These are phyloP conservation scores for Sipha flava DNA, from an alignment of 1,140 invertebrate genomes.

Conservation along the genomic window DNA sequence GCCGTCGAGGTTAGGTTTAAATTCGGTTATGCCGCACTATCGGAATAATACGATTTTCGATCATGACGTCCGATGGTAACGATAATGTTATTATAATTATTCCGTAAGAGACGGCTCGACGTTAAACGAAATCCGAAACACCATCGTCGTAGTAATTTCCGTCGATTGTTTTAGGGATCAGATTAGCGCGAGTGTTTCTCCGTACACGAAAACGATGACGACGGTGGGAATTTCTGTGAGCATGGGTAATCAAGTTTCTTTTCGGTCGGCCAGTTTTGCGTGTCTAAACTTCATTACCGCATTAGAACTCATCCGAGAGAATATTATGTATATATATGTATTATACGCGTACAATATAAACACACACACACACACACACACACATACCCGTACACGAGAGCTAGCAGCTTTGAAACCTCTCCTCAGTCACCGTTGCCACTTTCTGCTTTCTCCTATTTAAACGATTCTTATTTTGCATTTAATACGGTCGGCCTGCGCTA, in stretches of 20 bases:
- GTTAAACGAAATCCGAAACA: not conserved
- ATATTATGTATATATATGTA: not conserved
- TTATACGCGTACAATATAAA: too few species aligned
- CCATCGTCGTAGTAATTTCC: too few species aligned
- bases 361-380: too few species aligned
- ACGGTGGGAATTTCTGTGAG: not conserved
- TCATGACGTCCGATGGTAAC: too few species aligned
- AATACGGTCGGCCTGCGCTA: not conserved
- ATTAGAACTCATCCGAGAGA: not conserved
- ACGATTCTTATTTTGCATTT: constrained; percentile 4
- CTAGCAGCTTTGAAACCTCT: not conserved
- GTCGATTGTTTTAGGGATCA: too few species aligned
- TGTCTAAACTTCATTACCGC: constrained; percentile 6
- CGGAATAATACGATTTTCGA: not conserved
- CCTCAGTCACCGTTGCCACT: not conserved
- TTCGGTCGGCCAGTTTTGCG: not conserved
- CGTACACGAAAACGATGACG: not conserved
- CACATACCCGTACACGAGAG: too few species aligned
- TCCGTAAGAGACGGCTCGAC: too few species aligned
- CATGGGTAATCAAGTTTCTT: constrained; percentile 4
- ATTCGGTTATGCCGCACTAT: not conserved
- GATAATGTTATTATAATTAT: too few species aligned
- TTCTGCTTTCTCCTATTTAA: not conserved
- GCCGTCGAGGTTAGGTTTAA: too few species aligned
- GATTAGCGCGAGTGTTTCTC: not conserved